These are phyloP conservation scores for Leptodactylus fuscus DNA, from an alignment of 2,113 vertebrate genomes.

Conservation along the genomic window DNA sequence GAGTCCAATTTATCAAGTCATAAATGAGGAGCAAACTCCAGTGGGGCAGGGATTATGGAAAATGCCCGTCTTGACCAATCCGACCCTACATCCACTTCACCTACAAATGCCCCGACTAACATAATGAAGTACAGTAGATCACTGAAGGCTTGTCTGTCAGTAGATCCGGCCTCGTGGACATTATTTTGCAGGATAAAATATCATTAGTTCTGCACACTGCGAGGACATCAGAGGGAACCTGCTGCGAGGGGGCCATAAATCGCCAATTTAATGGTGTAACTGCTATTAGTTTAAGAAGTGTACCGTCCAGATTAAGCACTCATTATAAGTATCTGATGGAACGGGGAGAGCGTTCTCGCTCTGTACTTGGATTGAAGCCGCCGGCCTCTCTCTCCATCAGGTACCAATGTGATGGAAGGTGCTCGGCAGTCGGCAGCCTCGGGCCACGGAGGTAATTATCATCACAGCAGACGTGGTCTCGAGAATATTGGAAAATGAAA, in stretches of 20 bases:
- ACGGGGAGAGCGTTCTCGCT: not conserved
- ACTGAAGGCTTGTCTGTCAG: not conserved
- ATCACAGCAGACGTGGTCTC: slow-evolving; percentile 20
- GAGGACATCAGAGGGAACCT: not conserved
- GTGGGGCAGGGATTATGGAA: no score
- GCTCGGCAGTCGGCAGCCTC: not conserved
- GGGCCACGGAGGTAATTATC: slow-evolving; percentile 44
- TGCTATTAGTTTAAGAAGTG: slow-evolving; percentile 31
- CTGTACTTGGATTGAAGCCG: not conserved
- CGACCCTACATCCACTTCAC: no score
- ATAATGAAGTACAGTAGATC: not conserved
- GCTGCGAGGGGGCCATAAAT: slow-evolving; percentile 4
- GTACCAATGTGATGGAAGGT: not conserved
- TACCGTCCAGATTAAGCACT: slow-evolving; percentile 34
- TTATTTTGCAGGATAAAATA: slow-evolving; percentile 15
- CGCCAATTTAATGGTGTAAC: not conserved
- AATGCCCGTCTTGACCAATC: no score
- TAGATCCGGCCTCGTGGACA: not conserved
- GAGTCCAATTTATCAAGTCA: no score
- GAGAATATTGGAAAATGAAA: slow-evolving; percentile 51
- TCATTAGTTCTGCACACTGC: slow-evolving; percentile 16
- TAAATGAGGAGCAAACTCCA: no score
- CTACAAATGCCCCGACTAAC: no score
- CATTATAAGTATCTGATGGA: slow-evolving; percentile 40
- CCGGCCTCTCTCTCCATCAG: not conserved